These are phyloP conservation scores for Merops nubicus DNA, from an alignment of 2,113 vertebrate species.

Conservation along the genomic window DNA sequence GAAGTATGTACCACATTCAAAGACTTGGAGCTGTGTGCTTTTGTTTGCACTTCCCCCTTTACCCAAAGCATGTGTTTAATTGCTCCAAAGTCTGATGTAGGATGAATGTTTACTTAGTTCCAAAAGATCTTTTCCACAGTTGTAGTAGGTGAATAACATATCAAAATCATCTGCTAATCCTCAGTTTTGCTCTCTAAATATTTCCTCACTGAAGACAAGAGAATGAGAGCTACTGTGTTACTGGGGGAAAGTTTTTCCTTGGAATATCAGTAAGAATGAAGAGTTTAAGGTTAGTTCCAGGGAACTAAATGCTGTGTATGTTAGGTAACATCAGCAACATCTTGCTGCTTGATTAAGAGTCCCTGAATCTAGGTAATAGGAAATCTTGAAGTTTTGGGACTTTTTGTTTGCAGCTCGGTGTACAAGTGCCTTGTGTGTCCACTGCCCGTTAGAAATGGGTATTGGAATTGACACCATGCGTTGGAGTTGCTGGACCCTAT, in stretches of 20 bases:
- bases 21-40: not conserved
- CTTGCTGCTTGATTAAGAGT: not conserved
- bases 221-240: not conserved
- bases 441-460: not conserved
- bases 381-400: not conserved
- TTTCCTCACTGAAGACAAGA: not conserved
- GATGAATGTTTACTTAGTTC: not conserved
- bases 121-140: not conserved
- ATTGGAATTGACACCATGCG: not conserved
- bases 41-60: not conserved
- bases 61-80: not conserved
- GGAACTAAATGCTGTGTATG: not conserved
- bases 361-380: not conserved
- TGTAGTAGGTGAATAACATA: not conserved
- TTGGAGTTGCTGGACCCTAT: not conserved
- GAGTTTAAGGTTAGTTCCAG: not conserved
- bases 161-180: not conserved
- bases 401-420: rapidly evolving
- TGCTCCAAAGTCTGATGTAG: not conserved
- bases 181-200: not conserved
- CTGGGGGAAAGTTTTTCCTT: not conserved
- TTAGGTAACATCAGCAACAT: not conserved
- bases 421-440: not conserved
- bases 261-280: not conserved
- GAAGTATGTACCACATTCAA: not conserved